A percentile compares a stretch with the other conserved stretches of the same genome.
Evolutionary conservation across 2,797 vertebrate genomes (phyloP).

Genomic region (Malacoctenus gilli): DNA sequence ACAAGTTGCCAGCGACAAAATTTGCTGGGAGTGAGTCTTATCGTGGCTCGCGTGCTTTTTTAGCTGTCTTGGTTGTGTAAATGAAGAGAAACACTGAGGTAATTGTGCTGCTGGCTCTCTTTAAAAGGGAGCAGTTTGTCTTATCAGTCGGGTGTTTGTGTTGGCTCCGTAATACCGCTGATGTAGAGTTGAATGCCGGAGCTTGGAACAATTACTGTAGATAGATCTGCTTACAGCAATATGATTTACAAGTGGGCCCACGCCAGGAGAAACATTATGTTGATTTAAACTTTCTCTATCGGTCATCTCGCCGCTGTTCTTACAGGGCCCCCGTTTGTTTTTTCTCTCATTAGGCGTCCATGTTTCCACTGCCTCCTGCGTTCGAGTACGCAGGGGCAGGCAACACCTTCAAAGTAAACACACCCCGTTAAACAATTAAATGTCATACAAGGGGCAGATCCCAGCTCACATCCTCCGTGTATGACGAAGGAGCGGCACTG

Average conservation of each 20-base stretch:
- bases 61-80: constrained; percentile 13
- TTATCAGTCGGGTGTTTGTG: constrained; percentile 48
- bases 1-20: not conserved
- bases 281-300: constrained; percentile 74
- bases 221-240: constrained; percentile 54
- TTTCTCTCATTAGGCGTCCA: constrained; percentile 48
- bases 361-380: constrained; percentile 54
- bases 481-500: constrained; percentile 43
- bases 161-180: constrained; percentile 39
- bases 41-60: constrained; percentile 1
- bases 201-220: constrained; percentile 59
- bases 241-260: constrained; percentile 58
- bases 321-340: constrained; percentile 60
- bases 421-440: constrained; percentile 59
- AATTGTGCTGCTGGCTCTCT: constrained; percentile 21
- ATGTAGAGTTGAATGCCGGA: constrained; percentile 33
- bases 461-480: constrained; percentile 50
- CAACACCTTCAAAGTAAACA: constrained; percentile 76
- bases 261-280: constrained; percentile 67
- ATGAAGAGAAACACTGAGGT: constrained; percentile 34
- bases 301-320: constrained; percentile 55
- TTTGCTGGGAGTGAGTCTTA: constrained; percentile 19
- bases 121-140: constrained; percentile 34
- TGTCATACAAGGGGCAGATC: constrained; percentile 67
- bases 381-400: constrained; percentile 30